Evolutionary conservation across 2,888 invertebrate genomes (phyloP), one percentile per base, ranked within the genome.

Genomic region (Noctua janthe): DNA sequence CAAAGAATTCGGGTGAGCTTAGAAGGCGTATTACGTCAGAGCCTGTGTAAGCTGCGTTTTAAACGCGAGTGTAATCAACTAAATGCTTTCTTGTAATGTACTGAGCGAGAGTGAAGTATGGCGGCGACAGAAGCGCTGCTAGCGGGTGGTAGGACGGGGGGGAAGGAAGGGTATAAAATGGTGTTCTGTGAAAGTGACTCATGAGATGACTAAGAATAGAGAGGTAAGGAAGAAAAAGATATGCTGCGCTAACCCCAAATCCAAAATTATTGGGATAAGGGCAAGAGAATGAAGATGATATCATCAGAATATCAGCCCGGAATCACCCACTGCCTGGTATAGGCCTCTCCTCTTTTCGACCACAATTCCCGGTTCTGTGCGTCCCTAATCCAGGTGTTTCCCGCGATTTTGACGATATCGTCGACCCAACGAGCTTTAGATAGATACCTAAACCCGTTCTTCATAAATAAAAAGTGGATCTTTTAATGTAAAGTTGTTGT

Each of bases 1-100:
- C 86, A 82, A 88, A 89, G 89, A 87, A 87, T 86, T 86, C 67
- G 76, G 81, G 78, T 43, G 66, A 71, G 86, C 82, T 89, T 81
- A 89, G 88, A 82, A 15, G 43, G n/a, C 56, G 78, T 81, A 81
- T 88, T 83, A 81, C 81, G 83, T 87, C 85, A 87, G 71, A 76
- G 62, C 13, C 62, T 43, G 47, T 71, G 51, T 71, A 80, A 81
- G 82, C 86, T 76, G 59, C 76, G 71, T 85, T 89, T 88, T 78
- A 87, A 85, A 88, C 70, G 81, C 66, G 70, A 13, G 59, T 62
- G 88, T 83, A 88, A 89, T 89, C 82, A 88, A 82, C 81, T 83
- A 76, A 88, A 85, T 80, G 85, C 81, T 83, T 74, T 64, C 51
- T 78, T 82, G 23, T 67, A 71, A 69, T 78, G 54, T 76, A 64